phyloP scores from a whole-genome alignment of 1,140 invertebrate genomes.

The Hylaeus volcanicus region DNA sequence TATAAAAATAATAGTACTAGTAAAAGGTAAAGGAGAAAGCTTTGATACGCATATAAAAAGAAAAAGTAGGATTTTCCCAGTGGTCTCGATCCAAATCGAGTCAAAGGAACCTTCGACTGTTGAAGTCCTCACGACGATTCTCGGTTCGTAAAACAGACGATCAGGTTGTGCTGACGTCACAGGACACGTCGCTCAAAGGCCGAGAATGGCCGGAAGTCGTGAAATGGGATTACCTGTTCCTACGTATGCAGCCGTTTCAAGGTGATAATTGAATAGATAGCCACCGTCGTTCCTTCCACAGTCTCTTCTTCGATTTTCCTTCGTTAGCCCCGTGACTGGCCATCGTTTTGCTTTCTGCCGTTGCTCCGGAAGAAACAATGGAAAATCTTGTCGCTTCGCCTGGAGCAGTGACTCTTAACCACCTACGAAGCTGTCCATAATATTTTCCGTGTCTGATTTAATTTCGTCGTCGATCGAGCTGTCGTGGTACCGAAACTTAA shows the following conservation, averaged over 20 bases:
- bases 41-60: too few relatives aligned
- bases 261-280: constrained; percentile 81
- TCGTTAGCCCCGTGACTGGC: constrained; percentile 46
- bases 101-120: not conserved
- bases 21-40: too few relatives aligned
- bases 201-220: constrained; percentile 80
- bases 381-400: not conserved
- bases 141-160: constrained; percentile 63
- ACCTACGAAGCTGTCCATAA: not conserved
- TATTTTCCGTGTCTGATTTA: not conserved
- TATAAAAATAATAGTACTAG: too few relatives aligned
- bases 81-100: not conserved
- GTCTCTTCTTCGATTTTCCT: constrained; percentile 63
- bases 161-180: constrained; percentile 70
- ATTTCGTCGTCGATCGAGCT: not conserved
- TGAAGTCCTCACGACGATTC: constrained; percentile 35
- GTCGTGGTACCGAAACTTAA: not conserved
- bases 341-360: not conserved
- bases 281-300: constrained; percentile 53
- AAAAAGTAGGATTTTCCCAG: not conserved
- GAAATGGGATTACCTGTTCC: constrained; percentile 78
- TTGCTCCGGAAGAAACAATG: not conserved
- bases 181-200: constrained; percentile 79
- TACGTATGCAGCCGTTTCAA: constrained; percentile 70
- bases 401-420: not conserved